Conservation (phyloP, 92 coral and sea anemone genomes). For the Porites cylindrica region DNA sequence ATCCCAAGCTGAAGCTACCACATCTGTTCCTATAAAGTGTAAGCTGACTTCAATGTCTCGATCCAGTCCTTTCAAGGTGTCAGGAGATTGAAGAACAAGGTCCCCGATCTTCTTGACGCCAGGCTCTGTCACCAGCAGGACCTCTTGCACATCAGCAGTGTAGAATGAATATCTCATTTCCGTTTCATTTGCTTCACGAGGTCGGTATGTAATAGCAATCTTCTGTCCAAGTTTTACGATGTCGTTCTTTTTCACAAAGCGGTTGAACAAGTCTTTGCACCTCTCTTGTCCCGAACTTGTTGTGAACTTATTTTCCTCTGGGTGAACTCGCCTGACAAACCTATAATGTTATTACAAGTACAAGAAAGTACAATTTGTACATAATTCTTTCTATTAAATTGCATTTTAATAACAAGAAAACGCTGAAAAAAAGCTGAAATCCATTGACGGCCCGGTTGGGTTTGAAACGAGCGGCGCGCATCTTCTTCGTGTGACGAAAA, state of each 20-base stretch:
- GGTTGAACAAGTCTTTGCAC: slow-evolving; percentile 13
- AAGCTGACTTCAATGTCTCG: slow-evolving; percentile 67
- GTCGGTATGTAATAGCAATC: slow-evolving; percentile 22
- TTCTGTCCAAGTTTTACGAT: not conserved
- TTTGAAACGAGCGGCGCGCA: too few species aligned
- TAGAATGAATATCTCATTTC: slow-evolving; percentile 68
- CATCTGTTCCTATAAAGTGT: slow-evolving; percentile 74
- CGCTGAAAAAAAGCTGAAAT: too few species aligned
- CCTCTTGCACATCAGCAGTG: slow-evolving; percentile 47
- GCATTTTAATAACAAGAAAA: too few species aligned
- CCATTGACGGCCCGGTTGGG: too few species aligned
- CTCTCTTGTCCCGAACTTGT: not conserved
- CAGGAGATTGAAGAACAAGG: slow-evolving; percentile 49
- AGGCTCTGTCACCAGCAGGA: slow-evolving; percentile 63
- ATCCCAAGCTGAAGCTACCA: slow-evolving; percentile 69
- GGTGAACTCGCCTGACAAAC: slow-evolving; percentile 2
- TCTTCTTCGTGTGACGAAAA: too few species aligned
- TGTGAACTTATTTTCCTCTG: slow-evolving; percentile 3
- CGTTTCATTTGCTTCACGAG: slow-evolving; percentile 61
- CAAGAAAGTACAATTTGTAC: not conserved
- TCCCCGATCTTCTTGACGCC: slow-evolving; percentile 68
- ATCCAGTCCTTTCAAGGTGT: slow-evolving; percentile 48
- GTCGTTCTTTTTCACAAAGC: slow-evolving; percentile 3
- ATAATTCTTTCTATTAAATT: too few species aligned
- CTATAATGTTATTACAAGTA: not conserved